phyloP scores from a whole-genome alignment of 2,888 invertebrate species.

The Plutella xylostella region DNA sequence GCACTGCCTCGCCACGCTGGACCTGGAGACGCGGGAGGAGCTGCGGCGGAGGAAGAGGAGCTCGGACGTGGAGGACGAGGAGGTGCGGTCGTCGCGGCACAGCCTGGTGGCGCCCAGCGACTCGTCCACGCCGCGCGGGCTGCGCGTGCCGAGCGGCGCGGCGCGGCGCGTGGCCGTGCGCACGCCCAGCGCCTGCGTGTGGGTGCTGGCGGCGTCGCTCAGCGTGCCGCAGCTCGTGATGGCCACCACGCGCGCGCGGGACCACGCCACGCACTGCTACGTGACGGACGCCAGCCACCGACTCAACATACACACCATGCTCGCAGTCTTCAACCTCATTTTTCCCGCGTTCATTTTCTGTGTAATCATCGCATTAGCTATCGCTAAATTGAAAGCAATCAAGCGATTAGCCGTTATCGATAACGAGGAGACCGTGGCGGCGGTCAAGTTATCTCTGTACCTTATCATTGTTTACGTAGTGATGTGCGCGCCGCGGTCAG shows the following conservation, averaged over 20 bases:
- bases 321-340: conserved; percentile 49
- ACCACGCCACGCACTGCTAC: conserved; percentile 52
- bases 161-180: conserved; percentile 46
- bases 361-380: conserved; percentile 32
- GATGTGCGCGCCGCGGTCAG: conserved; percentile 46
- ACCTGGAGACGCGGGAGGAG: conserved; percentile 52
- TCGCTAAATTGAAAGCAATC: conserved; percentile 39
- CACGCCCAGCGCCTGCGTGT: conserved; percentile 66
- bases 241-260: conserved; percentile 51
- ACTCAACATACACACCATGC: conserved; percentile 46
- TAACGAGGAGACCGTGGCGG: conserved; percentile 34
- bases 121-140: conserved; percentile 56
- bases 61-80: conserved; percentile 45
- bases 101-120: conserved; percentile 61
- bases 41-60: conserved; percentile 39
- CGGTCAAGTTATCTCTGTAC: conserved; percentile 48
- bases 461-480: conserved; percentile 40
- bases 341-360: conserved; percentile 45
- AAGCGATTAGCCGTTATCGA: conserved; percentile 27
- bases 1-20: conserved; percentile 67
- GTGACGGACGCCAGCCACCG: conserved; percentile 62
- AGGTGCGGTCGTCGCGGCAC: conserved; percentile 56
- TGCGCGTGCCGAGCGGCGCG: conserved; percentile 43
- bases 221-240: conserved; percentile 71
- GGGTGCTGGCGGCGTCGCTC: conserved; percentile 68